Conservation (phyloP, 2,797 vertebrate genomes). For the Pangasius krempfi region DNA sequence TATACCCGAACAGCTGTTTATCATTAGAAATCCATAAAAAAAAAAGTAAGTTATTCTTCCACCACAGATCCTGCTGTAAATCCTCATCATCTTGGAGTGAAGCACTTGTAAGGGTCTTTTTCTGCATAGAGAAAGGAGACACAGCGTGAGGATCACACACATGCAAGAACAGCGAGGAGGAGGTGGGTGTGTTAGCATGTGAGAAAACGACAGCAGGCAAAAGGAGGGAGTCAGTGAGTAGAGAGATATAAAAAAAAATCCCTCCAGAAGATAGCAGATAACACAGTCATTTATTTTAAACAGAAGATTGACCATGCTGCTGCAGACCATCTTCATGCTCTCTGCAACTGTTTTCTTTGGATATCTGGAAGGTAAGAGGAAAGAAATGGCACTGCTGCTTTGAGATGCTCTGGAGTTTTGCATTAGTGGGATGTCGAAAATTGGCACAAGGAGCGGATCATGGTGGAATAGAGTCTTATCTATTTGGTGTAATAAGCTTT, state of each 20-base stretch:
- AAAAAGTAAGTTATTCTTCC: not conserved
- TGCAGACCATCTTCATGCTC: constrained; percentile 78
- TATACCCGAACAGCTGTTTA: not conserved
- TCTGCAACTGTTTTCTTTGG: constrained; percentile 74
- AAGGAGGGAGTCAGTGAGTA: constrained; percentile 69
- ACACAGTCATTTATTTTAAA: constrained; percentile 75
- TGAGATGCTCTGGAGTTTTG: constrained; percentile 39
- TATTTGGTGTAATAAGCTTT: constrained; percentile 37
- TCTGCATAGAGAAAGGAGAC: constrained; percentile 44
- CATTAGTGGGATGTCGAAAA: constrained; percentile 22
- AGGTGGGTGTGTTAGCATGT: constrained; percentile 59
- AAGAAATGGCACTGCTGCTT: constrained; percentile 51
- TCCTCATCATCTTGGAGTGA: not conserved
- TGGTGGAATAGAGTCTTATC: constrained; percentile 35
- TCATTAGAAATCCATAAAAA: not conserved
- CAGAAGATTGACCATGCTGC: constrained; percentile 71
- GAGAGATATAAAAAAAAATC: constrained; percentile 78
- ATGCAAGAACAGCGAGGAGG: constrained; percentile 42
- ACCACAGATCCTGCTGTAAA: not conserved
- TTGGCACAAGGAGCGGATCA: constrained; percentile 35
- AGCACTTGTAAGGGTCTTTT: constrained; percentile 20
- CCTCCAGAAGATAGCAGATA: constrained; percentile 70
- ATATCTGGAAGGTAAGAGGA: constrained; percentile 80
- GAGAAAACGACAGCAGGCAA: constrained; percentile 54
- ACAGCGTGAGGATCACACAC: constrained; percentile 30